Conservation (phyloP, 2,113 vertebrate genomes). For the Ellobius talpinus region DNA sequence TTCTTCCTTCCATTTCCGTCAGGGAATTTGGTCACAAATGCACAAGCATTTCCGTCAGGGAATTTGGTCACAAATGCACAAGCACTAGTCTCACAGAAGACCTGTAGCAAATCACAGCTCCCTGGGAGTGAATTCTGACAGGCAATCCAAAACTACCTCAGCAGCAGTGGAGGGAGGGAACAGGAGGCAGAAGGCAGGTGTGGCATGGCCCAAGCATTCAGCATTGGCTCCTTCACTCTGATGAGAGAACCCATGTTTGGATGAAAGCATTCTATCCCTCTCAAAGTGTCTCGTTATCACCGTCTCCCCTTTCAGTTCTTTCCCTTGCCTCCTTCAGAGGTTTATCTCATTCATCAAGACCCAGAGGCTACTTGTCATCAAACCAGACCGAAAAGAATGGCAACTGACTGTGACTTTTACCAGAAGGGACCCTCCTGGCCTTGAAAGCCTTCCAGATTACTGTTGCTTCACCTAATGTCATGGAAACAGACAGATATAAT, state of each 20-base stretch:
- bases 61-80: too few relatives aligned
- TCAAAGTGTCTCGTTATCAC: not conserved
- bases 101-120: not conserved
- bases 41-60: not conserved
- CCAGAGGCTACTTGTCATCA: not conserved
- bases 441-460: not conserved
- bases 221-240: not conserved
- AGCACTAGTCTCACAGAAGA: too few relatives aligned
- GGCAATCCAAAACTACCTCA: not conserved
- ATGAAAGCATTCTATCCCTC: not conserved
- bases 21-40: not conserved
- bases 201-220: accelerated
- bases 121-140: not conserved
- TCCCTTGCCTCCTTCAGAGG: not conserved
- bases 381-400: not conserved
- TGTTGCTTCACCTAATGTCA: not conserved
- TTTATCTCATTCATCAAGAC: not conserved
- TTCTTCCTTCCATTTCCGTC: not conserved
- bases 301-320: not conserved
- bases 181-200: accelerated
- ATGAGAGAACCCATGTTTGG: not conserved
- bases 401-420: not conserved
- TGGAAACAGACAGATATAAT: not conserved
- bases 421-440: not conserved
- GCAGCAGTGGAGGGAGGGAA: not conserved